A percentile compares a stretch with the other conserved stretches of the same genome.
These are phyloP conservation scores for Epizoanthus rinbou DNA, from an alignment of 92 coral and sea anemone species.

Conservation along the genomic window DNA sequence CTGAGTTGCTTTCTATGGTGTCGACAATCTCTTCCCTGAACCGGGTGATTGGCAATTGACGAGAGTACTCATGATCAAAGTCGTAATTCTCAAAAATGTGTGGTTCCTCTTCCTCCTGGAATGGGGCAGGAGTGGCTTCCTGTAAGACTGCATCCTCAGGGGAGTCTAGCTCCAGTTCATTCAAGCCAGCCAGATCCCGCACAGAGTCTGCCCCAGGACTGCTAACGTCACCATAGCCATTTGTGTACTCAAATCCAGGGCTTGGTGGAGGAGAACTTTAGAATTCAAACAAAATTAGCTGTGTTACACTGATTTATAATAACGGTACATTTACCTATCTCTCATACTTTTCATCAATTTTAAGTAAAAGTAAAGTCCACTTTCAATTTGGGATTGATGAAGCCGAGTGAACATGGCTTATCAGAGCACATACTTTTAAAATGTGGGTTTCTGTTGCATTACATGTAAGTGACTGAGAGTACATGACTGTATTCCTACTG, in stretches of 20 bases:
- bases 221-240: constrained; percentile 40
- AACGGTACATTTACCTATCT: too few relatives aligned
- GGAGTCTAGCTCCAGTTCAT: constrained; percentile 57
- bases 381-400: too few relatives aligned
- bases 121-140: constrained; percentile 70
- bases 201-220: constrained; percentile 61
- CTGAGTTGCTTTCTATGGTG: constrained; percentile 95
- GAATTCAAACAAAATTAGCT: neutral
- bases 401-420: too few relatives aligned
- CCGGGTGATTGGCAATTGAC: constrained; percentile 80
- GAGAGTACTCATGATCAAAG: constrained; percentile 85
- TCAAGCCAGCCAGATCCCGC: constrained; percentile 67
- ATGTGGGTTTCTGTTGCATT: too few relatives aligned
- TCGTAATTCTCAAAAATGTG: constrained; percentile 92
- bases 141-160: constrained; percentile 37
- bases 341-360: too few relatives aligned
- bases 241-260: constrained; percentile 41
- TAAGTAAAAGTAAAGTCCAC: too few relatives aligned
- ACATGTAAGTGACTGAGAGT: too few relatives aligned
- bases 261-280: constrained; percentile 34
- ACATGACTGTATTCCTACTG: too few relatives aligned
- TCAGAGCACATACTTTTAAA: too few relatives aligned
- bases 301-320: neutral
- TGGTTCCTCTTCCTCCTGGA: constrained; percentile 80
- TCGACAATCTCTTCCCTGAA: constrained; percentile 82